These are phyloP conservation scores for Daubentonia madagascariensis DNA, from an alignment of 2,113 vertebrate species.

Conservation along the genomic window DNA sequence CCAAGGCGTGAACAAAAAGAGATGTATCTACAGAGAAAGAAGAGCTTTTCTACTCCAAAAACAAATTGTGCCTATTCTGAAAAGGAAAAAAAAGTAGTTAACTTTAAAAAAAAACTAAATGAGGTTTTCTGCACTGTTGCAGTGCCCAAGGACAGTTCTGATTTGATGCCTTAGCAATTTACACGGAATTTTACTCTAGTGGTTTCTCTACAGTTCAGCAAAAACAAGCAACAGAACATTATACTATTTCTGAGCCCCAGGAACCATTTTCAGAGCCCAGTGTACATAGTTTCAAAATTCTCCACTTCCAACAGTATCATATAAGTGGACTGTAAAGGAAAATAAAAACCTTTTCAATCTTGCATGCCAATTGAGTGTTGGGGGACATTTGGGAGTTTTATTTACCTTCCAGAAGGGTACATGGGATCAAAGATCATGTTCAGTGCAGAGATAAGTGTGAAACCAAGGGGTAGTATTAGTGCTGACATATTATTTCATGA, in stretches of 20 bases:
- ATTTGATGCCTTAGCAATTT: slow-evolving; percentile 49
- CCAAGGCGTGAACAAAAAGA: slow-evolving; percentile 63
- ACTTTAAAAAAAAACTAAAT: background rate
- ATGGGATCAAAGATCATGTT: background rate
- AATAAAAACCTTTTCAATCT: background rate
- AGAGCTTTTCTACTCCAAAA: slow-evolving; percentile 60
- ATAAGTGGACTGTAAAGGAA: background rate
- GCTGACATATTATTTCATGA: background rate
- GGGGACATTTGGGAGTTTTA: background rate
- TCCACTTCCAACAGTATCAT: background rate
- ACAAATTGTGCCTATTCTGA: slow-evolving; percentile 42
- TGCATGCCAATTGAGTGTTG: background rate
- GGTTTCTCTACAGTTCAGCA: slow-evolving; percentile 22
- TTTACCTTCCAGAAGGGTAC: background rate
- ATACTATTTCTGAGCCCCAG: background rate
- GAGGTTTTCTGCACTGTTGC: background rate
- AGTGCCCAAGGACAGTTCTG: slow-evolving; percentile 62
- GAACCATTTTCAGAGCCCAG: background rate
- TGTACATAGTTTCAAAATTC: background rate
- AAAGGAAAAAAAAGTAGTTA: background rate
- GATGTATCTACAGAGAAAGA: slow-evolving; percentile 66
- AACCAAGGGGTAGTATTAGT: background rate
- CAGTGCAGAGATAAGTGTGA: background rate
- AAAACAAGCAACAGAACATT: slow-evolving; percentile 51
- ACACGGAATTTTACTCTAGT: slow-evolving; percentile 42